Percentiles rank a stretch among this genome's conserved stretches.
phyloP scores from a whole-genome alignment of 2,888 invertebrate species.

The Caenorhabditis angaria region DNA sequence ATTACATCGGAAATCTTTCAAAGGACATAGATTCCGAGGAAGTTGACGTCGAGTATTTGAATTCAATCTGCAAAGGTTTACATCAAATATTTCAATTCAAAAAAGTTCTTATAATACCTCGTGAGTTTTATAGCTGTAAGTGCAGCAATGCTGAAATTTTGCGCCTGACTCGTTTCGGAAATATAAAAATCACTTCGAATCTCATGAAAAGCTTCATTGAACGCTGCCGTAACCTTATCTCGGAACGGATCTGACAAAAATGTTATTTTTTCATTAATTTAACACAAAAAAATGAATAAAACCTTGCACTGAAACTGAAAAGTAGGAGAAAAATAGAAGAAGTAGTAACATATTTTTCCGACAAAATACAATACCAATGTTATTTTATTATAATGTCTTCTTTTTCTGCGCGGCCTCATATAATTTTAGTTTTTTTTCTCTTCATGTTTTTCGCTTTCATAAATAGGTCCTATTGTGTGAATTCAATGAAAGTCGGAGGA shows the following conservation, averaged over 20 bases:
- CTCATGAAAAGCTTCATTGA: neutral
- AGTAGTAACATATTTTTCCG: neutral
- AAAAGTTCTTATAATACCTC: neutral
- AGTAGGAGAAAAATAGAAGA: constrained; percentile 4
- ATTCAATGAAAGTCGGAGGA: neutral
- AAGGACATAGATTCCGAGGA: constrained; percentile 17
- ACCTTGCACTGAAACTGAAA: neutral
- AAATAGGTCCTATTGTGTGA: constrained; percentile 1
- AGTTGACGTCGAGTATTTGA: neutral
- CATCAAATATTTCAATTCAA: neutral
- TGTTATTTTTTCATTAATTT: too few species aligned
- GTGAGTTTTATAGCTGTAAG: constrained; percentile 23
- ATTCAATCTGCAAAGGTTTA: neutral
- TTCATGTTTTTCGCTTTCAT: neutral
- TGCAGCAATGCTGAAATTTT: constrained; percentile 31
- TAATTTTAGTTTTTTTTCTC: neutral
- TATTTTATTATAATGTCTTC: neutral
- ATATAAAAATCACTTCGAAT: neutral
- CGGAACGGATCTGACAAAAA: neutral
- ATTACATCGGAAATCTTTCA: constrained; percentile 27
- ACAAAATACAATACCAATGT: neutral
- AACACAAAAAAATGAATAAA: neutral
- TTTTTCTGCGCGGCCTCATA: neutral
- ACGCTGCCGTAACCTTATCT: neutral
- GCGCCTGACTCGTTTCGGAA: neutral